Conservation (phyloP, 1,140 invertebrate species). For the Drosophila nasuta region DNA sequence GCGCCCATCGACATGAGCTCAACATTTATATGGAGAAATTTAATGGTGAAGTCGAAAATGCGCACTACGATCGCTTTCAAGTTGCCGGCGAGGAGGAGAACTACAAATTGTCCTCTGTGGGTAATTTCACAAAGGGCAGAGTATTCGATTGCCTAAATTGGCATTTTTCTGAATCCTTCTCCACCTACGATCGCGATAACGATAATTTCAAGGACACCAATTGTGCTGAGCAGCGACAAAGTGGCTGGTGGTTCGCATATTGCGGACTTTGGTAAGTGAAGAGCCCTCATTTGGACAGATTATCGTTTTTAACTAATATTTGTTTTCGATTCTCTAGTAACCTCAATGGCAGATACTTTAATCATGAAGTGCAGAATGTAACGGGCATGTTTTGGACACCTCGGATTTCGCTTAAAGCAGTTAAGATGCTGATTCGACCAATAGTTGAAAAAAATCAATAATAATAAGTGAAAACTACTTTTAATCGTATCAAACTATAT, state of each 20-base stretch:
- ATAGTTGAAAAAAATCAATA: background rate
- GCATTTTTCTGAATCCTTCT: background rate
- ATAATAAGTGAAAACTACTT: too few species aligned
- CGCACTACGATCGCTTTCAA: background rate
- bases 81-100: background rate
- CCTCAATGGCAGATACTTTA: background rate
- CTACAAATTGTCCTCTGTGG: background rate
- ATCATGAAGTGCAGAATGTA: background rate
- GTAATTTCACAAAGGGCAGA: background rate
- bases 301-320: background rate
- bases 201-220: background rate
- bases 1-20: background rate
- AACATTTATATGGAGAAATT: background rate
- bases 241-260: background rate
- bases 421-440: background rate
- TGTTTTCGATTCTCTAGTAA: background rate
- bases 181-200: background rate
- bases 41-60: too few species aligned
- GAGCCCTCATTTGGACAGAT: background rate
- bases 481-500: too few species aligned
- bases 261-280: slow-evolving; percentile 4
- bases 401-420: background rate
- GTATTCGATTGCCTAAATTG: slow-evolving; percentile 1
- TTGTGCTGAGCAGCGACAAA: background rate
- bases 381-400: background rate